Percentiles rank a stretch among this genome's conserved stretches.
Conservation (phyloP, 2,797 vertebrate genomes). For the Geotrypetes seraphini region DNA sequence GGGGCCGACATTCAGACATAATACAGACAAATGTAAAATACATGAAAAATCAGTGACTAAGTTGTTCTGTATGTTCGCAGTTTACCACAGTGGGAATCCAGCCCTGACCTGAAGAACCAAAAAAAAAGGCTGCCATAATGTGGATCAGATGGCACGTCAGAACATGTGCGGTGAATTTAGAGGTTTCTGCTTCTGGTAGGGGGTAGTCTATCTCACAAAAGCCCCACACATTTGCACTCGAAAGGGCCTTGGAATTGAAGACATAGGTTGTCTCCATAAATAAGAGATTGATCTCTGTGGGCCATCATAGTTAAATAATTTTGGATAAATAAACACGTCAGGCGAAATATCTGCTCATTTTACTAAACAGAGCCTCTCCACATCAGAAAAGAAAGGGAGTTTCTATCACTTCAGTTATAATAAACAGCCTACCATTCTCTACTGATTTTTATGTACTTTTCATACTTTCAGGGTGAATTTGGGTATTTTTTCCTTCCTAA, state of each 20-base stretch:
- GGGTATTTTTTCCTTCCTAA: too few species aligned
- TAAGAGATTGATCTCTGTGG: background rate
- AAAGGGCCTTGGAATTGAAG: fast-evolving
- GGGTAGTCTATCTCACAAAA: background rate
- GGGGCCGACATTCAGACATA: conserved; percentile 9
- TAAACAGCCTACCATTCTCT: background rate
- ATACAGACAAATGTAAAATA: conserved; percentile 26
- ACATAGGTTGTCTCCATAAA: background rate
- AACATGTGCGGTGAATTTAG: conserved; percentile 6
- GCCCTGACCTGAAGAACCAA: conserved; percentile 15
- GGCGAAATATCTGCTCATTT: conserved; percentile 1
- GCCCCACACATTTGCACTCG: background rate
- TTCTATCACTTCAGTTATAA: fast-evolving
- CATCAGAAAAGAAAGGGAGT: fast-evolving
- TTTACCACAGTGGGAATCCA: conserved; percentile 22
- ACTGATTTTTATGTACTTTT: background rate
- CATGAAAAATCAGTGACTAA: conserved; percentile 31
- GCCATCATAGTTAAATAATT: background rate
- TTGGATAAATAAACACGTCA: background rate
- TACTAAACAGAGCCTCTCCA: background rate
- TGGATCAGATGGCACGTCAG: conserved; percentile 24
- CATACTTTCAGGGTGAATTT: fast-evolving
- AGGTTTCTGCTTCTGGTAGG: background rate
- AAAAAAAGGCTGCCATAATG: conserved; percentile 5
- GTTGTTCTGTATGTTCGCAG: conserved; percentile 26